Evolutionary conservation across 2,888 invertebrate genomes (phyloP), one percentile per base, ranked within the genome.

Genomic region (Pollenia griseotomentosa): DNA sequence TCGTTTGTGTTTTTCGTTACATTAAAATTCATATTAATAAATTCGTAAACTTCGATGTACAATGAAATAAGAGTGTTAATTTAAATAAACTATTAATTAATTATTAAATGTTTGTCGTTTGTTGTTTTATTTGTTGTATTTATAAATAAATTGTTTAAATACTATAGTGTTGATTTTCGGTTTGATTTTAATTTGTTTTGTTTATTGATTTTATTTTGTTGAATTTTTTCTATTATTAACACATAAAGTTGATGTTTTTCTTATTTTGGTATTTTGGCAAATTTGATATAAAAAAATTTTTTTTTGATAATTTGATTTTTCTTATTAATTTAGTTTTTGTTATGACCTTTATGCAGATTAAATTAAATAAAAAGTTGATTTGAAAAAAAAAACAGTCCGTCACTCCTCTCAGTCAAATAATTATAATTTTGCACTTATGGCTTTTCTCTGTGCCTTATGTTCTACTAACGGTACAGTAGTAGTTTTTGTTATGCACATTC

Each of bases 41-140:
- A 92, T 92, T 92, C 92, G 92, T 92, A 90, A 91, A 92, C 92
- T 92, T 92, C 92, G 92, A 92, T 92, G 92, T 92, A 82, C 74
- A 87, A 82, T 87, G 78, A 87, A 84, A 75, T 68, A 59, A 83
- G 68, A 16, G 57, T 83, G 63, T 23, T 88, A 65, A 75, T 78
- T 74, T 12, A 85, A 85, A 85, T 68, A 48, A 71, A 23, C 33
- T 59, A 63, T 33, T 78, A 33, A 33, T 33, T 14, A 57, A 83
- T 11, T 33, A n/a, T 14, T 59, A 44, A 16, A 33, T 23, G 6
- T 46, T 53, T n/a, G 57, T 63, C 2, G 46, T 19, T 68, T 53
- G 2, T 48, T 74, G 51, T 19, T 44, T 33, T 75, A 46, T 55
- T 65, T 66, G 2, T 55, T 19, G n/a, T 81, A 46, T 46, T 63